phyloP scores from a whole-genome alignment of 2,797 vertebrate genomes.

The Lateolabrax maculatus region DNA sequence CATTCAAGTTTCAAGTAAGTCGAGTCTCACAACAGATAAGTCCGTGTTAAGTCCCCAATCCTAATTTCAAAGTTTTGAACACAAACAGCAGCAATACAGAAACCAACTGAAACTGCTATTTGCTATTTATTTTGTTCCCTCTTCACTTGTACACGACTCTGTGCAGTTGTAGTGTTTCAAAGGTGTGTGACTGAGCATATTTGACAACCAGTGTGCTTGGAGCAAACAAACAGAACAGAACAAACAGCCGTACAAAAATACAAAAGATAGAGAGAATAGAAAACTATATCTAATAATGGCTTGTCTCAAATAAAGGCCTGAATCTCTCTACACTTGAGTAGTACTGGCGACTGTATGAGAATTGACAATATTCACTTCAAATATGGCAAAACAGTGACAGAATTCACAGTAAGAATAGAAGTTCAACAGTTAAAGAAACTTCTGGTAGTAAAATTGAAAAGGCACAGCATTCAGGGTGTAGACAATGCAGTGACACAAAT shows the following conservation, averaged over 20 bases:
- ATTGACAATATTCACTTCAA: background rate
- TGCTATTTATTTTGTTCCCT: constrained; percentile 8
- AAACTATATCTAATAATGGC: background rate
- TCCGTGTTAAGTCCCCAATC: too few relatives aligned
- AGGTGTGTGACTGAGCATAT: background rate
- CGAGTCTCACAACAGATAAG: too few relatives aligned
- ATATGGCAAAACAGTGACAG: background rate
- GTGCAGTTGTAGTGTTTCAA: background rate
- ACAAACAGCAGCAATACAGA: constrained; percentile 8
- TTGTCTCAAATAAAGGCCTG: background rate
- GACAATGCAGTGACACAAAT: background rate
- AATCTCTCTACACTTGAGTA: background rate
- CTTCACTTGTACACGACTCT: constrained; percentile 1
- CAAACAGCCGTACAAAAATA: background rate
- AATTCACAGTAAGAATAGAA: background rate
- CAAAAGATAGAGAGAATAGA: background rate
- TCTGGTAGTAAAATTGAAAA: background rate
- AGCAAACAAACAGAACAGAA: background rate
- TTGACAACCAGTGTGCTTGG: background rate
- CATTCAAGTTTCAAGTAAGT: too few relatives aligned
- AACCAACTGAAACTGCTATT: background rate
- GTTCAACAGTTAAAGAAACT: background rate
- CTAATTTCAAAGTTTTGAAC: too few relatives aligned
- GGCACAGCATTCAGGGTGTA: background rate
- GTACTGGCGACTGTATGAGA: background rate